phyloP scores from a whole-genome alignment of 2,888 invertebrate species.

The Drosophila sordidapex region DNA sequence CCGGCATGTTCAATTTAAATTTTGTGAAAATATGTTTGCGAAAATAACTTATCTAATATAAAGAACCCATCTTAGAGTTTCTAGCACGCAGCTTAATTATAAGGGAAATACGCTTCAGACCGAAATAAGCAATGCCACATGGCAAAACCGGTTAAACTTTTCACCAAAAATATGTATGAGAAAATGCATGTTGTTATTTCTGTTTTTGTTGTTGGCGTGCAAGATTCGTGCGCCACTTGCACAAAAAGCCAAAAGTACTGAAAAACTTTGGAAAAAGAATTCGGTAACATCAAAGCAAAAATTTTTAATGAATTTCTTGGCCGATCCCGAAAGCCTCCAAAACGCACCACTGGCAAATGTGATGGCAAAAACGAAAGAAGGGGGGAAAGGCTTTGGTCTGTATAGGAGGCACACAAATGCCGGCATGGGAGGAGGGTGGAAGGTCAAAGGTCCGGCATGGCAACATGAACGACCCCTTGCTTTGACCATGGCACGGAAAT shows the following conservation, averaged over 20 bases:
- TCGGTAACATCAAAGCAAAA: constrained; percentile 79
- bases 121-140: constrained; percentile 16
- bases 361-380: background rate
- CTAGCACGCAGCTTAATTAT: constrained; percentile 49
- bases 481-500: constrained; percentile 72
- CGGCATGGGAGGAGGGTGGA: constrained; percentile 3
- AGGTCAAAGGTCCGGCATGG: constrained; percentile 64
- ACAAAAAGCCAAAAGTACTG: constrained; percentile 54
- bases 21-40: constrained; percentile 34
- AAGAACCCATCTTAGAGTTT: constrained; percentile 22
- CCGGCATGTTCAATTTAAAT: constrained; percentile 58
- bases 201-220: constrained; percentile 31
- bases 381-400: background rate
- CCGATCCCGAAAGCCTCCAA: constrained; percentile 64
- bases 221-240: constrained; percentile 36
- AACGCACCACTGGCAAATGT: constrained; percentile 70
- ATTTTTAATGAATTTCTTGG: constrained; percentile 77
- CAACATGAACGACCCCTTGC: constrained; percentile 34
- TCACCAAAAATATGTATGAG: constrained; percentile 35
- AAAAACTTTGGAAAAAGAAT: constrained; percentile 75
- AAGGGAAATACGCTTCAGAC: constrained; percentile 34
- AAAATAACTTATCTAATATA: constrained; percentile 37
- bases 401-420: constrained; percentile 14
- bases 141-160: constrained; percentile 38
- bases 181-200: constrained; percentile 44